These are phyloP conservation scores for Microtus pennsylvanicus DNA, from an alignment of 2,113 vertebrate genomes.

Conservation along the genomic window DNA sequence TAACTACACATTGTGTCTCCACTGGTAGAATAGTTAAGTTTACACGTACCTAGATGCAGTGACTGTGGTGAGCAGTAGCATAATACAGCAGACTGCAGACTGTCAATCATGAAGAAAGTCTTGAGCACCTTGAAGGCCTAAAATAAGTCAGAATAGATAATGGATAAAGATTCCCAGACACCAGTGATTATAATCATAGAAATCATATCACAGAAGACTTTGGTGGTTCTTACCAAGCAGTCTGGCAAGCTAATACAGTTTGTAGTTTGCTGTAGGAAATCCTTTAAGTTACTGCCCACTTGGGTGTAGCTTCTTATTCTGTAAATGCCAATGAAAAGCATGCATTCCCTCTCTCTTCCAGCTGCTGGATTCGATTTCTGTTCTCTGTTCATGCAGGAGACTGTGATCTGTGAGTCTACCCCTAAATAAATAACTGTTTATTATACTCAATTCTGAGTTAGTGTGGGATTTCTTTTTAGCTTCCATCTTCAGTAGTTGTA, in stretches of 20 bases:
- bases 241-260: neutral
- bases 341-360: no score
- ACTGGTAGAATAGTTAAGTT: neutral
- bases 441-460: no score
- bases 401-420: no score
- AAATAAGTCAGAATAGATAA: neutral
- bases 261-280: no score
- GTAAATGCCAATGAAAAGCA: no score
- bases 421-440: no score
- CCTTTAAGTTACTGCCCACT: no score
- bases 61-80: neutral
- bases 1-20: neutral
- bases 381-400: no score
- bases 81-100: neutral
- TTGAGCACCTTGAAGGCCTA: neutral
- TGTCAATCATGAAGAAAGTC: neutral
- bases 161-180: neutral
- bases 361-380: no score
- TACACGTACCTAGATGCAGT: fast-evolving
- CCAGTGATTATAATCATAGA: neutral
- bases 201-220: neutral
- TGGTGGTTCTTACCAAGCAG: neutral
- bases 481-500: no score
- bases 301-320: no score
- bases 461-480: no score